Conservation (phyloP, 2,113 vertebrate species). For the Peromyscus leucopus region DNA sequence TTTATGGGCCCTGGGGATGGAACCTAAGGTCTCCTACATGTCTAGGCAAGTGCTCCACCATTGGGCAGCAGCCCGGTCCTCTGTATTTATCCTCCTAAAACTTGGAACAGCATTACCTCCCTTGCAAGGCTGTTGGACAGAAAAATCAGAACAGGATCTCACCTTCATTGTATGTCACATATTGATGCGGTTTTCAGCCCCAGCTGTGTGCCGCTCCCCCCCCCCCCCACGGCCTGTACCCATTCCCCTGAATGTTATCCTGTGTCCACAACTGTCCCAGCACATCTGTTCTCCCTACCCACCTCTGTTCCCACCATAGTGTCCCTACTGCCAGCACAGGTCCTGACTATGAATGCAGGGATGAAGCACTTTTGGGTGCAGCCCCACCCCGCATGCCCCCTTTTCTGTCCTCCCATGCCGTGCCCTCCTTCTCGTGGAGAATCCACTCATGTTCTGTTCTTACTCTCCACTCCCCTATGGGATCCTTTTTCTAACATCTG, state of each 20-base stretch:
- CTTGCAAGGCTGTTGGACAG: not conserved
- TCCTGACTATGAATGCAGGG: not conserved
- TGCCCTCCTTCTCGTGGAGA: not conserved
- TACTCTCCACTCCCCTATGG: not conserved
- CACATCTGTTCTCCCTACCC: accelerated
- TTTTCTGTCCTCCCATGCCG: not conserved
- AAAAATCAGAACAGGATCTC: not conserved
- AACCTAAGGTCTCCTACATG: not conserved
- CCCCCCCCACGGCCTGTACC: not conserved
- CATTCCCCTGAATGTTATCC: not conserved
- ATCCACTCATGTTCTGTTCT: not conserved
- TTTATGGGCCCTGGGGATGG: not conserved
- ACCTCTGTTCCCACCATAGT: accelerated
- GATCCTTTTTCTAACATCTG: not conserved
- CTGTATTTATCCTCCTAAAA: not conserved
- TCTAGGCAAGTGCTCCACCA: too few relatives aligned
- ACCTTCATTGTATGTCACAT: accelerated
- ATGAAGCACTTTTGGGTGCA: too few relatives aligned
- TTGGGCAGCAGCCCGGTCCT: not conserved
- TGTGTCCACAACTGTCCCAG: not conserved
- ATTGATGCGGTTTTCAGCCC: not conserved
- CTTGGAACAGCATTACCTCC: not conserved
- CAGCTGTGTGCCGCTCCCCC: too few relatives aligned
- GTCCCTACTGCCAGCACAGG: not conserved
- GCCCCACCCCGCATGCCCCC: not conserved